Evolutionary conservation across 2,888 invertebrate species (phyloP).

Genomic region (Synanthedon formicaeformis): DNA sequence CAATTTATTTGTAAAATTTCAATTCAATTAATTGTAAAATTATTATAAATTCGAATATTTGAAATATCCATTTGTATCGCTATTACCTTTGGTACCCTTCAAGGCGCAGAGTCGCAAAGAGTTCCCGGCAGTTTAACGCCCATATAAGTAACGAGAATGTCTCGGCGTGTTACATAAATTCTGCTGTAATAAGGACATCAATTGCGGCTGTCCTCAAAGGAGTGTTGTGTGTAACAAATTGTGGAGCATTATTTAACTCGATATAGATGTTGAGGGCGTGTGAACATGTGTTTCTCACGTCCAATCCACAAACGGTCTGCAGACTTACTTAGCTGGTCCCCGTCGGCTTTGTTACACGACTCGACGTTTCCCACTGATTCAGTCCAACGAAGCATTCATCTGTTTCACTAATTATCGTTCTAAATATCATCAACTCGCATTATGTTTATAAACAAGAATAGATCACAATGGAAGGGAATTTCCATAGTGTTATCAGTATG

Average conservation of each 20-base stretch:
- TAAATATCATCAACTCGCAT: too few relatives aligned
- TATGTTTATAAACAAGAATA: too few relatives aligned
- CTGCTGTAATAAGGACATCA: not conserved
- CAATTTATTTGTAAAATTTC: too few relatives aligned
- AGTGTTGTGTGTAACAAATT: not conserved
- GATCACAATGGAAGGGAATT: too few relatives aligned
- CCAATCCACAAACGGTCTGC: conserved; percentile 21
- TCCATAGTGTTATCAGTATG: not conserved
- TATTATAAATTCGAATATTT: too few relatives aligned
- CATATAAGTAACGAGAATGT: not conserved
- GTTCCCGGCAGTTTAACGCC: too few relatives aligned
- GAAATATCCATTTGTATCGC: too few relatives aligned
- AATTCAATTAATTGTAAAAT: too few relatives aligned
- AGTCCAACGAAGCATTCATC: conserved; percentile 11
- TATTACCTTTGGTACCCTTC: too few relatives aligned
- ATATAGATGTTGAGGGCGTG: conserved; percentile 18
- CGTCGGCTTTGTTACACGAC: conserved; percentile 16
- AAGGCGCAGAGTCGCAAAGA: too few relatives aligned
- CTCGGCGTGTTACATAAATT: not conserved
- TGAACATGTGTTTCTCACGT: conserved; percentile 30
- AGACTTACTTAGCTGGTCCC: conserved; percentile 13
- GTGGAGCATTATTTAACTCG: not conserved
- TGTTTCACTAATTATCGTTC: not conserved
- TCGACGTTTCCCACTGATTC: conserved; percentile 22
- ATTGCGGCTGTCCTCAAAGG: not conserved